These are phyloP conservation scores for Campoplex capitator DNA, from an alignment of 2,888 invertebrate genomes.

Conservation along the genomic window DNA sequence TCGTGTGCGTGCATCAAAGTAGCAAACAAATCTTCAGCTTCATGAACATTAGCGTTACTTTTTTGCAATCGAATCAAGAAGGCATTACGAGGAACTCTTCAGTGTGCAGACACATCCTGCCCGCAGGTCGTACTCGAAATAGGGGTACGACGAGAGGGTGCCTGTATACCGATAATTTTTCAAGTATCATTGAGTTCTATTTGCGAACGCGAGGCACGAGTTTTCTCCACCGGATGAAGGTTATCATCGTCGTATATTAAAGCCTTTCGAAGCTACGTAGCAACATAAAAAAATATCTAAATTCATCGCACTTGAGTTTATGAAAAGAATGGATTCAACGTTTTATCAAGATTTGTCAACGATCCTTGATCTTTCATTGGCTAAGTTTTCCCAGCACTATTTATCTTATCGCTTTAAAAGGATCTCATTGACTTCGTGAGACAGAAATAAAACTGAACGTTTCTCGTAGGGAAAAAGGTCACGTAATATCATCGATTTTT, in stretches of 20 bases:
- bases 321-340: conserved; percentile 28
- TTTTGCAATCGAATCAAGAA: conserved; percentile 7
- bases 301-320: conserved; percentile 16
- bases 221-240: conserved; percentile 55
- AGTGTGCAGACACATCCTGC: conserved; percentile 36
- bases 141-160: conserved; percentile 44
- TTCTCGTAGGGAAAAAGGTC: background rate
- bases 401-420: conserved; percentile 11
- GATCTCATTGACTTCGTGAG: conserved; percentile 12
- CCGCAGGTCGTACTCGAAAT: conserved; percentile 54
- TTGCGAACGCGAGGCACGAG: conserved; percentile 40
- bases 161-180: conserved; percentile 61
- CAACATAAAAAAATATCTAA: background rate
- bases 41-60: background rate
- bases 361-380: conserved; percentile 36
- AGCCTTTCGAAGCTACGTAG: conserved; percentile 18
- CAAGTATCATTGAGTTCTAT: conserved; percentile 64
- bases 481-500: background rate
- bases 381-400: background rate
- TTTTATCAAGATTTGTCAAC: conserved; percentile 42
- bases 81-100: conserved; percentile 3
- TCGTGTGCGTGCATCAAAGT: background rate
- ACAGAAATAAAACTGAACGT: background rate
- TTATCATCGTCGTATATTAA: conserved; percentile 47
- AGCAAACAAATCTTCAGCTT: background rate